Evolutionary conservation across 2,113 vertebrate genomes (phyloP).

Genomic region (Amblyornis subalaris): DNA sequence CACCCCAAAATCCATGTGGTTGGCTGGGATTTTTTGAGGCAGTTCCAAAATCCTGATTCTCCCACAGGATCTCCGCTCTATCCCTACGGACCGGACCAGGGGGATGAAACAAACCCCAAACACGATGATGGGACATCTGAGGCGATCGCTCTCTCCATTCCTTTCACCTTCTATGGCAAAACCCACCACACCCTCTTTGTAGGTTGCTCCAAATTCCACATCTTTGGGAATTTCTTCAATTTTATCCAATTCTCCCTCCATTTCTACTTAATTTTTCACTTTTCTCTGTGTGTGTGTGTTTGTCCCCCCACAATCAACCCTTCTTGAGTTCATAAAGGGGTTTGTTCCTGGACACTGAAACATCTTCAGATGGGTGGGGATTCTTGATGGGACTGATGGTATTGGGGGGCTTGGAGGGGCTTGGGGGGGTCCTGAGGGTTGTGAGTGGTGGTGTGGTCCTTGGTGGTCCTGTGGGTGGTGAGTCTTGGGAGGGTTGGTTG

Average conservation of each 20-base stretch:
- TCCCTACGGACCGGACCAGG: background rate
- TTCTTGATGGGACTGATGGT: background rate
- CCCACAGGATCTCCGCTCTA: background rate
- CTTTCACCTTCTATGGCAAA: background rate
- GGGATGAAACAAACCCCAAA: background rate
- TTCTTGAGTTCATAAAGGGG: background rate
- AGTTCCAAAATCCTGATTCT: background rate
- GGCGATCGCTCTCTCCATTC: fast-evolving
- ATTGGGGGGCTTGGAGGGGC: background rate
- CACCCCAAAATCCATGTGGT: background rate
- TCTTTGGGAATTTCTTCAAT: fast-evolving
- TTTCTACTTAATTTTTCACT: background rate
- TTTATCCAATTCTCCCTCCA: background rate
- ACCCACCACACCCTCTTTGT: background rate
- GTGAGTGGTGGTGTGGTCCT: background rate
- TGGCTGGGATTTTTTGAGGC: background rate
- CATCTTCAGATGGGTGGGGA: background rate
- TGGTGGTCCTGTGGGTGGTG: fast-evolving
- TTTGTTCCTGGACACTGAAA: background rate
- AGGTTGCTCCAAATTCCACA: background rate
- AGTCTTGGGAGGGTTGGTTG: background rate
- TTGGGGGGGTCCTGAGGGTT: background rate
- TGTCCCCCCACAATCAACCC: background rate
- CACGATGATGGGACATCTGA: background rate
- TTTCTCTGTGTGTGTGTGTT: too few species aligned